These are phyloP conservation scores for Dryadula phaetusa DNA, from an alignment of 2,888 invertebrate species.

Conservation along the genomic window DNA sequence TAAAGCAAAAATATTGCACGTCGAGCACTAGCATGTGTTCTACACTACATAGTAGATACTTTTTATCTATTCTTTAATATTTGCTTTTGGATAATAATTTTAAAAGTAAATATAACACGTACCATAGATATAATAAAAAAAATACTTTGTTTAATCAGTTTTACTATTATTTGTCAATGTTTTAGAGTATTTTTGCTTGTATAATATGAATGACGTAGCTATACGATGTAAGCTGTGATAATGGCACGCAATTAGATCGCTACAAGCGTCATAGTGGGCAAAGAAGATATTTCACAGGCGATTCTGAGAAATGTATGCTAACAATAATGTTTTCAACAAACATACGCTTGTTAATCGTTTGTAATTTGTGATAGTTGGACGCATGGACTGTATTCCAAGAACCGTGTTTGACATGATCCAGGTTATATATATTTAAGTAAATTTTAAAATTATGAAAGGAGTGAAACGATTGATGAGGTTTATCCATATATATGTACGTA, in stretches of 20 bases:
- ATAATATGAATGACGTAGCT: conserved; percentile 7
- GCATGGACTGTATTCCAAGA: conserved; percentile 28
- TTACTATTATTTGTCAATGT: conserved; percentile 15
- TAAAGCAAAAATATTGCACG: not conserved
- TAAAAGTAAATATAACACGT: too few species aligned
- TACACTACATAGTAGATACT: too few species aligned
- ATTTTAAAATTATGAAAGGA: too few species aligned
- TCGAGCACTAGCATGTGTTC: not conserved
- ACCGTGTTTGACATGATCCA: conserved; percentile 6
- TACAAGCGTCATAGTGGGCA: conserved; percentile 27
- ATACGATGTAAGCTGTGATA: conserved; percentile 20
- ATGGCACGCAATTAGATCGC: conserved; percentile 37
- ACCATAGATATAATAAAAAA: not conserved
- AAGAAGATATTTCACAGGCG: conserved; percentile 36
- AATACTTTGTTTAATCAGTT: not conserved
- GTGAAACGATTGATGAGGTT: not conserved
- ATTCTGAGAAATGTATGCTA: conserved; percentile 38
- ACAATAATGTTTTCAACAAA: conserved; percentile 35
- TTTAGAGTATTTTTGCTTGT: not conserved
- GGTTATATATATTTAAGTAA: not conserved
- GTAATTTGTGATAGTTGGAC: conserved; percentile 36
- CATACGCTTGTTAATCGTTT: conserved; percentile 19
- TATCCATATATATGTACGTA: not conserved
- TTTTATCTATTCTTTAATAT: not conserved
- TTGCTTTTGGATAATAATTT: not conserved